Percentiles rank a stretch among this genome's conserved stretches.
phyloP scores from a whole-genome alignment of 2,888 invertebrate species.

The Drosophila sordidapex region DNA sequence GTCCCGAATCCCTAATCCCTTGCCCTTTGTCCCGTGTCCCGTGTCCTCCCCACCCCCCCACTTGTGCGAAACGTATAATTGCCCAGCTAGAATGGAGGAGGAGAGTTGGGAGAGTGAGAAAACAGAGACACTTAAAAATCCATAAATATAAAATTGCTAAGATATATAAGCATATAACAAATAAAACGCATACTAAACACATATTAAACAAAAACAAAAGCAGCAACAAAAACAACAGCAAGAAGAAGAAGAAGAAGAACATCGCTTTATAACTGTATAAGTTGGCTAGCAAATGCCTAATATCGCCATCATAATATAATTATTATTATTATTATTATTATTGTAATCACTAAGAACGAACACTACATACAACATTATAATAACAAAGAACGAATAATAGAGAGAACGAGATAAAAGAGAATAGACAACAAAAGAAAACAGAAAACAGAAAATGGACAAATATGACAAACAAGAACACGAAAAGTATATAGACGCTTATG shows the following conservation, averaged over 20 bases:
- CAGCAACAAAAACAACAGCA: constrained; percentile 2
- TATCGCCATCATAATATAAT: constrained; percentile 52
- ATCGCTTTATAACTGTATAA: constrained; percentile 62
- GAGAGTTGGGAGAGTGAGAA: constrained; percentile 6
- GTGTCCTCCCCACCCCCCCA: not conserved
- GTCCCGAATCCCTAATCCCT: not conserved
- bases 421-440: not conserved
- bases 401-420: not conserved
- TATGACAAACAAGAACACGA: constrained; percentile 33
- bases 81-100: not conserved
- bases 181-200: constrained; percentile 26
- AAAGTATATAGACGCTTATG: constrained; percentile 80
- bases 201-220: constrained; percentile 9
- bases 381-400: constrained; percentile 9
- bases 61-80: constrained; percentile 34
- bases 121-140: constrained; percentile 5
- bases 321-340: constrained; percentile 36
- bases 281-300: constrained; percentile 39
- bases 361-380: constrained; percentile 15
- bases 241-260: constrained; percentile 7
- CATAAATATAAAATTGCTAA: constrained; percentile 23
- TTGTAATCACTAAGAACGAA: constrained; percentile 31
- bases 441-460: constrained; percentile 5
- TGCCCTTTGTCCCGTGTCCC: too few species aligned
- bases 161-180: constrained; percentile 17